Evolutionary conservation across 2,797 vertebrate species (phyloP).

Genomic region (Myiotriccus ornatus): DNA sequence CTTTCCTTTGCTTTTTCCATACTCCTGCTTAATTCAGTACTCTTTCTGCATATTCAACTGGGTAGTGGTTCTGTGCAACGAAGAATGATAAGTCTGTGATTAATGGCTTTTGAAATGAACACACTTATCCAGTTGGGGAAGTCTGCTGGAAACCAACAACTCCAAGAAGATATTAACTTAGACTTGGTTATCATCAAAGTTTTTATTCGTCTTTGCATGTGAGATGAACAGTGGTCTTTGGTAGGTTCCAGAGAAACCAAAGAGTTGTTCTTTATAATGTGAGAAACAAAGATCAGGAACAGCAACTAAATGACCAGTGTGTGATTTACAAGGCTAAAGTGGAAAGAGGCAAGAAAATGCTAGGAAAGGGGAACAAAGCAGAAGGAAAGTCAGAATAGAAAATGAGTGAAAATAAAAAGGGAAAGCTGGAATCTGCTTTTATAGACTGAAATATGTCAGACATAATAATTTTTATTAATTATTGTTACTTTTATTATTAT

Average conservation of each 20-base stretch:
- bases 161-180: background rate
- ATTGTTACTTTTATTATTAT: background rate
- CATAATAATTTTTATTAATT: background rate
- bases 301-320: background rate
- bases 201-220: background rate
- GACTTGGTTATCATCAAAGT: background rate
- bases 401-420: background rate
- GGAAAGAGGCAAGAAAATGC: background rate
- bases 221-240: background rate
- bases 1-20: background rate
- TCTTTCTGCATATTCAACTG: background rate
- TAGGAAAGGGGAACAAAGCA: background rate
- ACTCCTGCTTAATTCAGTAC: background rate
- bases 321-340: background rate
- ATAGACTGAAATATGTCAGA: background rate
- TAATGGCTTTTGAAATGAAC: background rate
- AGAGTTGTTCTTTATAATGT: background rate
- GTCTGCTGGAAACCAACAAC: background rate
- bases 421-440: background rate
- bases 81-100: background rate
- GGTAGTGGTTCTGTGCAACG: background rate
- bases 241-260: background rate
- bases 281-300: background rate
- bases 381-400: background rate
- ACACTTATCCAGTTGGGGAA: background rate